Base-by-base conservation (phyloP, 2,797 vertebrate species). In the Numenius phaeopus region DNA sequence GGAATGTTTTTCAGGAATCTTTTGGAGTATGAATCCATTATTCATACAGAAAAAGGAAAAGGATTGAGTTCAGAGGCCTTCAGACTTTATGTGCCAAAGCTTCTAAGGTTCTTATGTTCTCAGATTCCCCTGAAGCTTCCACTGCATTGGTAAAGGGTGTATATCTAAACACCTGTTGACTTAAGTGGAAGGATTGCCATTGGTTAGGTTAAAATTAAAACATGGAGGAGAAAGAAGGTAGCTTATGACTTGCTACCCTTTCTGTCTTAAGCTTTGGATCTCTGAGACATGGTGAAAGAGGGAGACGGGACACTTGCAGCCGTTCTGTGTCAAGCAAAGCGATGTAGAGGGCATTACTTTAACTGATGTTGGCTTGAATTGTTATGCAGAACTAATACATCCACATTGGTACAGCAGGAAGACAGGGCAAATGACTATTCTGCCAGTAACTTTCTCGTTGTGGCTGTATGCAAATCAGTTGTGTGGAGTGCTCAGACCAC, bases 271-370 rank as follows among this genome's bases (percentile, higher is more conserved):
- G 47, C 16, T 76, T 78, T 69, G 27, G 11, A 26, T 86, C 42
- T 71, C 13, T n/a, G 44, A 87, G 52, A 32, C 0, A 0, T 19
- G 32, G 11, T 65, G 65, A 32, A 52, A 52, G 17, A 20, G 15
- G 71, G 57, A 85, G 65, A 15, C 2, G 20, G 70, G 66, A 44
- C 0, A 0, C 13, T 42, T 29, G 9, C 10, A 59, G 26, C 24
- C 4, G 1, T 54, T 58, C 47, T n/a, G 8, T 39, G 24, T n/a
- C 26, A 8, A 81, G 17, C 65, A 58, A 44, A 46, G 21, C 0
- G 4, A 30, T 46, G 40, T 27, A 55, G 70, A 59, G 50, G 29
- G 20, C 18, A 5, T 3, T 71, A 21, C 72, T 77, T 59, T 47
- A 20, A 40, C n/a, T 67, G 66, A 59, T 61, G 30, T 70, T 92